Evolutionary conservation across 2,113 vertebrate species (phyloP), one percentile per base, ranked within the genome.

Genomic region (Chelonoidis abingdonii): DNA sequence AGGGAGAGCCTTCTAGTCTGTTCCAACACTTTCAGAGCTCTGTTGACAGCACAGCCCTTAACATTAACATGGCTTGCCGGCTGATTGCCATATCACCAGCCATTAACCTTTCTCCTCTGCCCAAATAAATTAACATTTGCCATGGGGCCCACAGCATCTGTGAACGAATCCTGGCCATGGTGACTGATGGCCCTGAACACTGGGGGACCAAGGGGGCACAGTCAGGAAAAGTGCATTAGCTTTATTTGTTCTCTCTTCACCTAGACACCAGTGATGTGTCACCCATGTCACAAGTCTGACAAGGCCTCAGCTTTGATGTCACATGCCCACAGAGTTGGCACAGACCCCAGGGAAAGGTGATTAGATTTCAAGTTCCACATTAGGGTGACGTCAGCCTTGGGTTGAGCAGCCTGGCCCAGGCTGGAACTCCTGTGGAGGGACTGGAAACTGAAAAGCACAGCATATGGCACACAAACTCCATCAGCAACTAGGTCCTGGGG

Each of bases 101-200:
- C 84, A 25, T 86, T 88, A 75, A 65, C 84, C 87, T 87, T 87
- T 87, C 69, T 88, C 80, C 44, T 88, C 87, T 87, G 81, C 44
- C 83, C 83, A 80, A 41, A 79, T 1, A 44, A 91, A 79, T 75
- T 44, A 5, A 0, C 5, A 78, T 50, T 16, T 65, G 82, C n/a
- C 53, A 24, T 31, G 38, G 80, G 52, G 57, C 38, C 49, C 25
- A 17, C 13, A 86, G 89, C 79, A 62, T 41, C 80, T 52, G 27
- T 22, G 72, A 56, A 75, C 0, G 0, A 47, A 24, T 88, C 76
- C 41, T 50, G 53, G 5, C 38, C 0, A 53, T 0, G 2, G 85
- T 41, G 57, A 59, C 0, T 1, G 25, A 52, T 3, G 35, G 21
- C 8, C 2, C 0, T 0, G 52, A 22, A 12, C 0, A 24, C 2